A percentile compares a stretch with the other conserved stretches of the same genome.
These are phyloP conservation scores for Homarus gammarus DNA, from an alignment of 2,888 invertebrate species.

Conservation along the genomic window DNA sequence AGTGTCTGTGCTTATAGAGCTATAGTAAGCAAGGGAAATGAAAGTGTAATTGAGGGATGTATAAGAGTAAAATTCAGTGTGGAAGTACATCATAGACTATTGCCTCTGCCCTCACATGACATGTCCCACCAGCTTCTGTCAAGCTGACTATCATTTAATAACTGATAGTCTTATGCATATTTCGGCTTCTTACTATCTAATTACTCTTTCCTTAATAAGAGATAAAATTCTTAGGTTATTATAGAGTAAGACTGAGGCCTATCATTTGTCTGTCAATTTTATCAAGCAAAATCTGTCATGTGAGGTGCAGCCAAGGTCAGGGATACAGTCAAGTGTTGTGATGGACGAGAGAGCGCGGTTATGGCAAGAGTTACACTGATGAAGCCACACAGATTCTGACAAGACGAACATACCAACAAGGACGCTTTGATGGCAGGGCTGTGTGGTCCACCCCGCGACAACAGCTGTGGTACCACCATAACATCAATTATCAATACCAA, in stretches of 20 bases:
- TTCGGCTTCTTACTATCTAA: too few relatives aligned
- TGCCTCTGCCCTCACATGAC: constrained; percentile 21
- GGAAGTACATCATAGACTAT: constrained; percentile 11
- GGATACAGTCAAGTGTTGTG: constrained; percentile 29
- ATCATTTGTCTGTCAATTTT: too few relatives aligned
- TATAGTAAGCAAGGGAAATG: constrained; percentile 28
- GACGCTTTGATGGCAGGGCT: constrained; percentile 69
- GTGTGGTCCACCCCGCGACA: constrained; percentile 74
- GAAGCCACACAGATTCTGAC: constrained; percentile 69
- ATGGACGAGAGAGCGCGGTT: constrained; percentile 42
- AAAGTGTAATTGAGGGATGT: constrained; percentile 27
- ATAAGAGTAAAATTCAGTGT: constrained; percentile 10
- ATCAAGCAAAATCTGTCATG: constrained; percentile 22
- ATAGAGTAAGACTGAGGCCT: too few relatives aligned
- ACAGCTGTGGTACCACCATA: constrained; percentile 69
- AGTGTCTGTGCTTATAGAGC: constrained; percentile 18
- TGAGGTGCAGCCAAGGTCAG: constrained; percentile 27
- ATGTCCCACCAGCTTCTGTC: background rate
- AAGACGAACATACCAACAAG: constrained; percentile 70
- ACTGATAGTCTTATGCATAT: background rate
- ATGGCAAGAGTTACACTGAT: constrained; percentile 56
- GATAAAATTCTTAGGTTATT: too few relatives aligned
- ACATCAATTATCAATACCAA: constrained; percentile 50
- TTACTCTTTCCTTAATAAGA: background rate
- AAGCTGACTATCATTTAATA: background rate